A percentile compares a stretch with the other conserved stretches of the same genome.
Conservation (phyloP, 2,888 invertebrate species). For the Ornithoptera alexandrae region DNA sequence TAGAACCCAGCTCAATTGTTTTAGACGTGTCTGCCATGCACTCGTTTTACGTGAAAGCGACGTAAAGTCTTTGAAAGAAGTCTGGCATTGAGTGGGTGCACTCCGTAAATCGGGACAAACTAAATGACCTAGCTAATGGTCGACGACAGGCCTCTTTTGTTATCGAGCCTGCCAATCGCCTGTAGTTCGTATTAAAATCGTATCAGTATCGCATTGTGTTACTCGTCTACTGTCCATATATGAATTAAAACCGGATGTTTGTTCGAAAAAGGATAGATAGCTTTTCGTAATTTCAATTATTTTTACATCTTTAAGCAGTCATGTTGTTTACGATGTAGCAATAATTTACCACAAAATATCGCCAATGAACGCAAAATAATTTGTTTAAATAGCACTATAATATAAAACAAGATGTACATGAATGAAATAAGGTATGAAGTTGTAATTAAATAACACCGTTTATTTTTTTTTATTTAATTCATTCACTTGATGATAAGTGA, state of each 20-base stretch:
- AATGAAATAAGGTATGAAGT: no score
- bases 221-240: background rate
- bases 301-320: no score
- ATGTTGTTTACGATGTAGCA: no score
- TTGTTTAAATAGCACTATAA: no score
- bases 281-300: background rate
- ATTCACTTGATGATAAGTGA: no score
- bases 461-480: no score
- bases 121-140: conserved; percentile 55
- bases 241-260: background rate
- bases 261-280: background rate
- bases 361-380: no score
- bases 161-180: conserved; percentile 43
- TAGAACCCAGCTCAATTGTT: conserved; percentile 21
- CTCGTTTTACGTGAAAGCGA: conserved; percentile 23
- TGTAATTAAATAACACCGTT: no score
- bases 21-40: conserved; percentile 24
- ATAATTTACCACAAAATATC: no score
- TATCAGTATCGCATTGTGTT: conserved; percentile 15
- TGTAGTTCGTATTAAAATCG: conserved; percentile 31
- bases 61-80: conserved; percentile 35
- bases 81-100: conserved; percentile 45
- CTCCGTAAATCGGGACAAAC: conserved; percentile 48
- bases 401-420: no score
- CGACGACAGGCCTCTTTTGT: conserved; percentile 49